Base-by-base conservation (phyloP, 2,888 invertebrate species). In the Hyppa rectilinea region DNA sequence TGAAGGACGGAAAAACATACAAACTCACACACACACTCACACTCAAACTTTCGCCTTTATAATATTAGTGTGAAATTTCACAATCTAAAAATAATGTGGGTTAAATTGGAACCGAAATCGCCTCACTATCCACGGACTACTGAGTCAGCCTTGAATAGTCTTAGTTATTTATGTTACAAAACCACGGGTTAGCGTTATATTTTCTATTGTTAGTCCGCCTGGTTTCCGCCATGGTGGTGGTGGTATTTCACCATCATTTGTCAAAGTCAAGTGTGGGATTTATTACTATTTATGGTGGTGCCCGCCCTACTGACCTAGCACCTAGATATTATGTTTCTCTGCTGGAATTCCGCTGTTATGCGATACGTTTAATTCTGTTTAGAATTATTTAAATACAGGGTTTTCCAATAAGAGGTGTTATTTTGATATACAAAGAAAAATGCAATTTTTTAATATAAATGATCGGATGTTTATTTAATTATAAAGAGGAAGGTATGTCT, bases 201-300 rank as follows among this genome's bases (percentile, higher is more conserved):
- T 81, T 71, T 63, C 80, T 70, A 70, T 83, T 75, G 83, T 81
- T 61, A 71, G 62, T 31, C 38, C 31, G 56, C 50, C 38, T 26
- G 53, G 62, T 66, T 79, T 68, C 61, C 79, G 70, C 69, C 52
- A 29, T 55, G 36, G 50, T 63, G 73, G 50, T 63, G 73, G 71
- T 75, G 80, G 75, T 84, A 78, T 81, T 89, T 85, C 85, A 84
- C 87, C 86, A 89, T 88, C 91, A 90, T 92, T 92, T 91, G 89
- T 92, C 91, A 91, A 89, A 91, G 92, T 92, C 92, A 88, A 89
- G 89, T 81, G 87, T 69, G 83, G 87, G 89, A 92, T 92, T 92
- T 91, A 92, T 92, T 90, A 89, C 88, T 87, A 85, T 91, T 91
- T 91, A 90, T 90, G 89, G 88, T 86, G 76, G 72, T 83, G 83